Percentiles rank a stretch among this genome's conserved stretches.
Conservation (phyloP, 2,888 invertebrate species). For the Alentia gelatinosa region DNA sequence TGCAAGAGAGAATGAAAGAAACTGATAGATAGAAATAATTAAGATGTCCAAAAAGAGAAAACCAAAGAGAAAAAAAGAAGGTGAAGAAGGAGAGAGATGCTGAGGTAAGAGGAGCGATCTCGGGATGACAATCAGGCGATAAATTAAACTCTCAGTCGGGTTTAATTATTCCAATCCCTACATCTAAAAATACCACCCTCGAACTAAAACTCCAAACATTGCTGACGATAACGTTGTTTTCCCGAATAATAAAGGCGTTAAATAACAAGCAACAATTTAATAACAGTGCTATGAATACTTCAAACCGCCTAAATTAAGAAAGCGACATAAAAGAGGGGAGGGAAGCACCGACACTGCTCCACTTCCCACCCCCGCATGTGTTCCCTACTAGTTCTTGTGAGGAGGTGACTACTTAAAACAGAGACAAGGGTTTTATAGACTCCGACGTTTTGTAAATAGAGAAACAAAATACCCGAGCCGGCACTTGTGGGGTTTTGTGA, state of each 20-base stretch:
- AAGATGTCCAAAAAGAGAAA: too few species aligned
- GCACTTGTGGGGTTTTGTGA: background rate
- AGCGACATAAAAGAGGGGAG: background rate
- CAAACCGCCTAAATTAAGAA: background rate
- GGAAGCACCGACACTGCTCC: background rate
- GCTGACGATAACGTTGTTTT: background rate
- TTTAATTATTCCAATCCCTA: background rate
- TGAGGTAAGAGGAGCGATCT: too few species aligned
- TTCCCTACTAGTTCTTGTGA: background rate
- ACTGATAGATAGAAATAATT: too few species aligned
- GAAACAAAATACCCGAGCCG: background rate
- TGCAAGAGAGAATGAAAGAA: too few species aligned
- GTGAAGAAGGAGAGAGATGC: too few species aligned
- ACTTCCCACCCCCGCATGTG: background rate
- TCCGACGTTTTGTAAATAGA: background rate
- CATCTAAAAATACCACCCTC: background rate
- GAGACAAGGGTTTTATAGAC: background rate
- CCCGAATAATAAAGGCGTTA: background rate
- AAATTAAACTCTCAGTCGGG: background rate
- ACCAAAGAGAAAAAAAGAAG: too few species aligned
- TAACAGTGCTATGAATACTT: slow-evolving; percentile 28
- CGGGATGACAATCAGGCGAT: background rate
- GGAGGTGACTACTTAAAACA: background rate
- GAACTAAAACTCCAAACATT: background rate
- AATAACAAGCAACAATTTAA: background rate